Evolutionary conservation across 2,113 vertebrate genomes (phyloP).

Genomic region (Sceloporus tristichus): DNA sequence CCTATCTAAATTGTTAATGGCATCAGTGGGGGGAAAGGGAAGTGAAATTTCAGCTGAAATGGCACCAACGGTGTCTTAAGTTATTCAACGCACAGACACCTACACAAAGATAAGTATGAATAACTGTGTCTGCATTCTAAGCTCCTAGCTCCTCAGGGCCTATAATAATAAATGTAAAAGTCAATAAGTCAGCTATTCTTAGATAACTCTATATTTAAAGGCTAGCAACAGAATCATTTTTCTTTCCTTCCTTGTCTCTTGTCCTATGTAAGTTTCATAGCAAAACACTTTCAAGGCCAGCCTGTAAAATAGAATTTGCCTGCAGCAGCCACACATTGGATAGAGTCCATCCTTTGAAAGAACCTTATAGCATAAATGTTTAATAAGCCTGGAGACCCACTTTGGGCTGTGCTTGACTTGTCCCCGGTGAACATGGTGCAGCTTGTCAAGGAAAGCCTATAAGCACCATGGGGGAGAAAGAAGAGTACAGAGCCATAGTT

Average conservation of each 20-base stretch:
- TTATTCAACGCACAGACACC: constrained; percentile 50
- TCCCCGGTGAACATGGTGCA: constrained; percentile 66
- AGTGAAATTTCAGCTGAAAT: constrained; percentile 47
- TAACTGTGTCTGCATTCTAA: constrained; percentile 46
- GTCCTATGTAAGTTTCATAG: constrained; percentile 49
- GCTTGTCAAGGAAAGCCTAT: constrained; percentile 69
- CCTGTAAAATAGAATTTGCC: constrained; percentile 67
- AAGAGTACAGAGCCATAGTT: constrained; percentile 40
- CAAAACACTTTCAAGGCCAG: constrained; percentile 57
- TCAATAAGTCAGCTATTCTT: constrained; percentile 62
- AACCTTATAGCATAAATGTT: constrained; percentile 78
- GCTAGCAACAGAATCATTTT: constrained; percentile 56
- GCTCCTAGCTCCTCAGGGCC: constrained; percentile 47
- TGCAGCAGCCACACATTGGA: constrained; percentile 67
- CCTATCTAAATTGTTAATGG: constrained; percentile 38
- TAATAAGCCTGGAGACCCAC: constrained; percentile 72
- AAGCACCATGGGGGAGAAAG: constrained; percentile 45
- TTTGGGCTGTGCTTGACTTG: constrained; percentile 69
- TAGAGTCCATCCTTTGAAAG: constrained; percentile 71
- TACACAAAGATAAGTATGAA: constrained; percentile 30
- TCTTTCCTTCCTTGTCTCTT: constrained; percentile 53
- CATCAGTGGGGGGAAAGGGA: background rate
- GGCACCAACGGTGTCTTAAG: constrained; percentile 34
- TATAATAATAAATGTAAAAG: constrained; percentile 63
- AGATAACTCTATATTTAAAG: constrained; percentile 69